These are phyloP conservation scores for Tragelaphus strepsiceros DNA, from an alignment of 2,113 vertebrate species.

Conservation along the genomic window DNA sequence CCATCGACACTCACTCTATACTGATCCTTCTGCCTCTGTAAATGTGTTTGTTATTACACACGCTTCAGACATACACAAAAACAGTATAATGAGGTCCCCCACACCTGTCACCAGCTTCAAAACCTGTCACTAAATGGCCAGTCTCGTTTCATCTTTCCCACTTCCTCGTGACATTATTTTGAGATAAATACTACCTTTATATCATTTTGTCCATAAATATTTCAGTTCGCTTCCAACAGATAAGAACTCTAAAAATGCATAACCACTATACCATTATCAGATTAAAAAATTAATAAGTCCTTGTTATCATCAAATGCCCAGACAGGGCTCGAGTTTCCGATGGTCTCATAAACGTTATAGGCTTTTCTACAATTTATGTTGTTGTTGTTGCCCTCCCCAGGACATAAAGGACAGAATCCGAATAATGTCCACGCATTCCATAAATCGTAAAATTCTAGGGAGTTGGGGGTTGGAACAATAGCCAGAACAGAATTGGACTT, in stretches of 20 bases:
- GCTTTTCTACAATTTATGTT: background rate
- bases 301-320: background rate
- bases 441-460: background rate
- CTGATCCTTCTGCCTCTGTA: background rate
- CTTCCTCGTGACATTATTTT: background rate
- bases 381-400: background rate
- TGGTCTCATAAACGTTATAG: background rate
- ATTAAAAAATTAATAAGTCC: background rate
- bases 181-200: background rate
- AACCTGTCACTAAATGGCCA: background rate
- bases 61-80: background rate
- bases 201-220: background rate
- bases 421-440: background rate
- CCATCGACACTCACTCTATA: background rate
- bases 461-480: background rate
- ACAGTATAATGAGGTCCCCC: background rate
- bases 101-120: background rate
- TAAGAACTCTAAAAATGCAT: background rate
- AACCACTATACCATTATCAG: background rate
- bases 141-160: background rate
- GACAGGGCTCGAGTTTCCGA: background rate
- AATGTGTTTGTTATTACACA: background rate
- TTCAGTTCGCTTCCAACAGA: background rate
- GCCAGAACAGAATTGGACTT: background rate
- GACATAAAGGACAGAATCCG: background rate